Evolutionary conservation across 2,113 vertebrate species (phyloP).

Genomic region (Steatornis caripensis): DNA sequence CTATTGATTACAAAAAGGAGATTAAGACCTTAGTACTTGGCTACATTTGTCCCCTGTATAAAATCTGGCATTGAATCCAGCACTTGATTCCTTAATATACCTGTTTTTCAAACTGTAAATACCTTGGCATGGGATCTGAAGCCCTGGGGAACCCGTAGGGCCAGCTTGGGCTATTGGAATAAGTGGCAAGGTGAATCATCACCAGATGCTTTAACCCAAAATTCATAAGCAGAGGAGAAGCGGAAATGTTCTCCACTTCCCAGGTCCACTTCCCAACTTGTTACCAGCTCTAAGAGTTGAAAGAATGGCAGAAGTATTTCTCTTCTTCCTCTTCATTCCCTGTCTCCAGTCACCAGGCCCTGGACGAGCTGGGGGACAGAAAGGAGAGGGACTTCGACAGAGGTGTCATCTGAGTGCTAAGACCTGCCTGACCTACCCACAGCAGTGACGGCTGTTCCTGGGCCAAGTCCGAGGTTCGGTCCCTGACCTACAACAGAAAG

Average conservation of each 20-base stretch:
- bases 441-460: not conserved
- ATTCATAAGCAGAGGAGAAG: not conserved
- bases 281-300: not conserved
- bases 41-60: not conserved
- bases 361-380: not conserved
- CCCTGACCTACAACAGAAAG: not conserved
- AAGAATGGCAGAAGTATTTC: not conserved
- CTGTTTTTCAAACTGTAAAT: conserved; percentile 3
- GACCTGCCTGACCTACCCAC: not conserved
- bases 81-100: not conserved
- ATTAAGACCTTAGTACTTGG: not conserved
- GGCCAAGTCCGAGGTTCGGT: not conserved
- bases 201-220: not conserved
- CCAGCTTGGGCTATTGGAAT: not conserved
- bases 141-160: not conserved
- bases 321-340: not conserved
- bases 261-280: not conserved
- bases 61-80: not conserved
- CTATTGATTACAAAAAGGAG: not conserved
- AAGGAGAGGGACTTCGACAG: not conserved
- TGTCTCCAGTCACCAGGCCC: not conserved
- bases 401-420: not conserved
- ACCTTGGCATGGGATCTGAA: not conserved
- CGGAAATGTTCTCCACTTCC: not conserved
- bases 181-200: not conserved